These are phyloP conservation scores for Ceryle rudis DNA, from an alignment of 2,797 vertebrate genomes.

Conservation along the genomic window DNA sequence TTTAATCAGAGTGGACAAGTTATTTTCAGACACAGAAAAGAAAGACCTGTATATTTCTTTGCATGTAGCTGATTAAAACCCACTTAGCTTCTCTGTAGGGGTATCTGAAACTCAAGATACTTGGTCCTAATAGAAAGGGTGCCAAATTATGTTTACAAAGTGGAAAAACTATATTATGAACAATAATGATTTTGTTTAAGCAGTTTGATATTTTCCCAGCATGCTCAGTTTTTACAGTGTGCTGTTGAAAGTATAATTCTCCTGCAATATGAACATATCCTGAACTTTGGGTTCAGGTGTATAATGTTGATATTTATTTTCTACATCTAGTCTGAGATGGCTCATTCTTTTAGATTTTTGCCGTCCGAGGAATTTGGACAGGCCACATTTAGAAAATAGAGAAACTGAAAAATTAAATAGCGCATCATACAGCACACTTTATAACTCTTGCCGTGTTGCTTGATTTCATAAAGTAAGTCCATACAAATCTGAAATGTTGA, in stretches of 20 bases:
- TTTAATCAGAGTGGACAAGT: constrained; percentile 36
- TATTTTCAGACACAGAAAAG: constrained; percentile 20
- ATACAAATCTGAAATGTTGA: neutral
- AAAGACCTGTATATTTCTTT: neutral
- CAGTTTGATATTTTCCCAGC: neutral
- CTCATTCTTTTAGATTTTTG: constrained; percentile 12
- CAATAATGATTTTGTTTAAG: neutral
- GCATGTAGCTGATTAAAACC: neutral
- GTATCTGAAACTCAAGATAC: neutral
- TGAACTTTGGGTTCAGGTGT: neutral
- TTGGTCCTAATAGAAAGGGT: neutral
- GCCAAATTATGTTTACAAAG: constrained; percentile 25
- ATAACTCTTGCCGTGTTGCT: neutral
- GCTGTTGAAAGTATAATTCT: neutral
- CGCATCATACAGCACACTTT: neutral
- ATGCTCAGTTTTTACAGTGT: neutral
- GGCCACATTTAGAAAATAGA: neutral
- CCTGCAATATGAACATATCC: neutral
- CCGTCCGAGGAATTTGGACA: neutral
- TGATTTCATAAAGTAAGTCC: constrained; percentile 9
- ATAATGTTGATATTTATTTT: neutral
- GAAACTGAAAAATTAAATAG: neutral
- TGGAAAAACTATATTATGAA: constrained; percentile 9
- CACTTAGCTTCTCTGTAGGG: neutral
- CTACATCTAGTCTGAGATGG: neutral